A percentile compares a stretch with the other conserved stretches of the same genome.
Evolutionary conservation across 1,140 invertebrate genomes (phyloP).

Genomic region (Drosophila melanica): DNA sequence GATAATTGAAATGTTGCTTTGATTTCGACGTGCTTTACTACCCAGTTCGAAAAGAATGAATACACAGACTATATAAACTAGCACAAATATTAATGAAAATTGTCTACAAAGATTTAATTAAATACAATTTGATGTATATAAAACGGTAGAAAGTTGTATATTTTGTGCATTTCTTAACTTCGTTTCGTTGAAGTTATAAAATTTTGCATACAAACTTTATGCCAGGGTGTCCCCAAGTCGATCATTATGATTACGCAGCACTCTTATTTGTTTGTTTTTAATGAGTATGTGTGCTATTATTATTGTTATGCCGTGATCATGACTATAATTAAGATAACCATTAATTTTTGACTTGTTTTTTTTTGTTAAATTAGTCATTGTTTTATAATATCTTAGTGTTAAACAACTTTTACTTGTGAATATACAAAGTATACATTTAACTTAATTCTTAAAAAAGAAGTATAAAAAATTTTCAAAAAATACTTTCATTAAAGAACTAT

Average conservation of each 20-base stretch:
- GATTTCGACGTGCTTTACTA: slow-evolving; percentile 1
- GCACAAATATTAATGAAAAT: too few relatives aligned
- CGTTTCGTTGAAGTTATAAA: too few relatives aligned
- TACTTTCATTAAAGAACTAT: too few relatives aligned
- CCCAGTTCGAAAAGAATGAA: neutral
- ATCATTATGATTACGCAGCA: neutral
- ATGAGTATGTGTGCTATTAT: slow-evolving; percentile 10
- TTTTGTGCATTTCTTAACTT: too few relatives aligned
- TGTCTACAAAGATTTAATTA: too few relatives aligned
- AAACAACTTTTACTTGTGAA: neutral
- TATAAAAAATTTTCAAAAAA: too few relatives aligned
- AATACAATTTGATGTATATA: too few relatives aligned
- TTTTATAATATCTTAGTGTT: neutral
- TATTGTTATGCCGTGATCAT: neutral
- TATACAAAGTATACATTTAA: too few relatives aligned
- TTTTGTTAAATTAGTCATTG: neutral
- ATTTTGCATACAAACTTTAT: too few relatives aligned
- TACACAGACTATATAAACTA: too few relatives aligned
- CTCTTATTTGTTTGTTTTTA: slow-evolving; percentile 6
- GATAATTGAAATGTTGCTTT: slow-evolving; percentile 27
- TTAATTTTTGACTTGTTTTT: neutral
- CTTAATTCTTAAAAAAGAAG: too few relatives aligned
- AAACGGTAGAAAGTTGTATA: too few relatives aligned
- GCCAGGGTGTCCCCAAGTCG: neutral
- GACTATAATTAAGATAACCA: slow-evolving; percentile 19